phyloP scores from a whole-genome alignment of 1,140 invertebrate species.

The Brachionus koreanus region DNA sequence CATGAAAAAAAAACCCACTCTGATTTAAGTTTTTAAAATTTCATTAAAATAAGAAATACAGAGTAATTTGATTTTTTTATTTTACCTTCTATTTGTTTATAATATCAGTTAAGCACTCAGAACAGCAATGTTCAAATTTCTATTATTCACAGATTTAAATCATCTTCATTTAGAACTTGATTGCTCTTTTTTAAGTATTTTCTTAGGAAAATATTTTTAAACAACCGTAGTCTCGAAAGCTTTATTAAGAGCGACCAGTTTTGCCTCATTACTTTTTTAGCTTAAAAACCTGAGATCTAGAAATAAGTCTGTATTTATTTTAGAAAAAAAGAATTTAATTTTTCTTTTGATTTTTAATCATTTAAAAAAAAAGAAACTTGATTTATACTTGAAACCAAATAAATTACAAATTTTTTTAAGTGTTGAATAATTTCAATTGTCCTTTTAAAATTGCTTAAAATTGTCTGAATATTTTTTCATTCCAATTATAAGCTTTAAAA shows the following conservation, averaged over 20 bases:
- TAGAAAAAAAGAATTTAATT: background rate
- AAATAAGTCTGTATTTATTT: background rate
- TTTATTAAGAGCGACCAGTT: background rate
- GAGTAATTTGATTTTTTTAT: background rate
- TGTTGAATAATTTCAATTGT: background rate
- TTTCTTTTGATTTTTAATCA: background rate
- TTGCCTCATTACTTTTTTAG: background rate
- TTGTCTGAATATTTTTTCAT: background rate
- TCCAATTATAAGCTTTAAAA: background rate
- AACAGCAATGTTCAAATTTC: background rate
- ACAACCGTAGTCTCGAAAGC: background rate
- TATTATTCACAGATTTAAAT: background rate
- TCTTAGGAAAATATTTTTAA: background rate
- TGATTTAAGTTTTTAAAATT: background rate
- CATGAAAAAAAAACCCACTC: too few relatives aligned
- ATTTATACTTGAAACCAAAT: slow-evolving; percentile 18
- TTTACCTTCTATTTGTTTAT: background rate
- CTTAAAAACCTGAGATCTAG: background rate
- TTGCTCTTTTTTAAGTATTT: too few relatives aligned
- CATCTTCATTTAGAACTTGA: background rate
- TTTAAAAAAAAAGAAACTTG: background rate
- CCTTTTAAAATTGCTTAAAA: background rate
- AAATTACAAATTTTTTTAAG: background rate
- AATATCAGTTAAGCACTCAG: background rate
- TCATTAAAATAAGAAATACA: background rate